phyloP scores from a whole-genome alignment of 1,140 invertebrate genomes.

The Aphelinus certus region DNA sequence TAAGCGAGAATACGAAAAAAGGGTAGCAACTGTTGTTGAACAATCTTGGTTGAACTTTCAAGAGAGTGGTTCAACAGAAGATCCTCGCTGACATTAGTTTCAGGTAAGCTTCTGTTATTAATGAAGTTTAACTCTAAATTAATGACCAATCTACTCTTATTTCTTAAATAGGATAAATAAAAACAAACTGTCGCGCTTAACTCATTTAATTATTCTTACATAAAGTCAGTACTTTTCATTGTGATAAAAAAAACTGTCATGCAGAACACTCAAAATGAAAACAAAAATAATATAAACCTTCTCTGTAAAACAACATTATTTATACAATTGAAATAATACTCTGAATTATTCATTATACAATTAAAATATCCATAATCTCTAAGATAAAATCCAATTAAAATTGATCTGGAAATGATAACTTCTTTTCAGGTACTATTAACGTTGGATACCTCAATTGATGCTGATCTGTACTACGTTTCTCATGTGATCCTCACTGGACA shows the following conservation, averaged over 20 bases:
- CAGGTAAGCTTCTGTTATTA: constrained; percentile 11
- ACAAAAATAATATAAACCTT: constrained; percentile 8
- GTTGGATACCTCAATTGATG: constrained; percentile 27
- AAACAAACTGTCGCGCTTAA: no score
- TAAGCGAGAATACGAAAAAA: constrained; percentile 75
- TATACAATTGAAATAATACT: constrained; percentile 20
- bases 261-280: no score
- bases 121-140: constrained; percentile 2
- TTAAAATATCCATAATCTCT: constrained; percentile 27
- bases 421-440: constrained; percentile 30
- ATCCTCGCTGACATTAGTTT: constrained; percentile 62
- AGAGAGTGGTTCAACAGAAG: constrained; percentile 60
- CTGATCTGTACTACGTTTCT: constrained; percentile 34
- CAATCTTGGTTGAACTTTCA: constrained; percentile 72
- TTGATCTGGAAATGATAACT: constrained; percentile 9
- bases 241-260: no score
- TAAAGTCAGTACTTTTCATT: no score
- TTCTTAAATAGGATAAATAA: no score
- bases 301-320: constrained; percentile 21
- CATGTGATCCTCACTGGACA: constrained; percentile 32
- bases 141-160: no score
- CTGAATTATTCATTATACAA: constrained; percentile 11
- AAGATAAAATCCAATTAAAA: constrained; percentile 27
- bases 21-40: constrained; percentile 76
- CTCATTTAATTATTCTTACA: no score